phyloP scores from a whole-genome alignment of 2,797 vertebrate species.

The Myripristis jacobus region DNA sequence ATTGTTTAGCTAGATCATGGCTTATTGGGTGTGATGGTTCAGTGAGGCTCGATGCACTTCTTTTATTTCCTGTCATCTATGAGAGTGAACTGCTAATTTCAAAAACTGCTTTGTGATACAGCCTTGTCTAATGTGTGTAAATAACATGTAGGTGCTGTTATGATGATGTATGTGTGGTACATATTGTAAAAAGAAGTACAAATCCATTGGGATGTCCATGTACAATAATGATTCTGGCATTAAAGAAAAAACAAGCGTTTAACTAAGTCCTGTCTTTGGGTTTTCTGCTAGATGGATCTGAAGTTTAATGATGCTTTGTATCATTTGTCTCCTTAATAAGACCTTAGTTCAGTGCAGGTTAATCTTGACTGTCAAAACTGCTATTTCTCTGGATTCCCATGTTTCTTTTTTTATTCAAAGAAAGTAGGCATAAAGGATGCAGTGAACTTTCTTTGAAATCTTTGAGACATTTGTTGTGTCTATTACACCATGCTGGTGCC shows the following conservation, averaged over 20 bases:
- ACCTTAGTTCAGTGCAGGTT: constrained; percentile 3
- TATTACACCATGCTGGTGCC: background rate
- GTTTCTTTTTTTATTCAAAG: background rate
- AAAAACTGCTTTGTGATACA: constrained; percentile 87
- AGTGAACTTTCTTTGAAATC: constrained; percentile 9
- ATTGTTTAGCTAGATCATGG: constrained; percentile 36
- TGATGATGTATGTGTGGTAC: constrained; percentile 83
- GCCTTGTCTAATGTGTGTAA: constrained; percentile 87
- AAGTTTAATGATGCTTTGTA: background rate
- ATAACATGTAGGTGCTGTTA: constrained; percentile 87
- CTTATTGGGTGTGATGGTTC: constrained; percentile 35
- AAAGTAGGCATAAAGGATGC: constrained; percentile 16
- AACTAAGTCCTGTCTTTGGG: constrained; percentile 30
- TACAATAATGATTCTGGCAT: constrained; percentile 86
- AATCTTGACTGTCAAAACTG: background rate
- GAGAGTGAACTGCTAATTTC: constrained; percentile 59
- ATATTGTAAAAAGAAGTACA: constrained; percentile 85
- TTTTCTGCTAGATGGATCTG: background rate
- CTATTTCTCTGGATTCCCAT: background rate
- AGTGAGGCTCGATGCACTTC: constrained; percentile 38
- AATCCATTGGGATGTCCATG: constrained; percentile 82
- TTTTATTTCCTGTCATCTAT: constrained; percentile 23
- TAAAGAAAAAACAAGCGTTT: constrained; percentile 79
- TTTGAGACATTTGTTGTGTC: background rate
- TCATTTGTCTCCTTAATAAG: background rate